Evolutionary conservation across 2,797 vertebrate species (phyloP).

Genomic region (Crenuchus spilurus): DNA sequence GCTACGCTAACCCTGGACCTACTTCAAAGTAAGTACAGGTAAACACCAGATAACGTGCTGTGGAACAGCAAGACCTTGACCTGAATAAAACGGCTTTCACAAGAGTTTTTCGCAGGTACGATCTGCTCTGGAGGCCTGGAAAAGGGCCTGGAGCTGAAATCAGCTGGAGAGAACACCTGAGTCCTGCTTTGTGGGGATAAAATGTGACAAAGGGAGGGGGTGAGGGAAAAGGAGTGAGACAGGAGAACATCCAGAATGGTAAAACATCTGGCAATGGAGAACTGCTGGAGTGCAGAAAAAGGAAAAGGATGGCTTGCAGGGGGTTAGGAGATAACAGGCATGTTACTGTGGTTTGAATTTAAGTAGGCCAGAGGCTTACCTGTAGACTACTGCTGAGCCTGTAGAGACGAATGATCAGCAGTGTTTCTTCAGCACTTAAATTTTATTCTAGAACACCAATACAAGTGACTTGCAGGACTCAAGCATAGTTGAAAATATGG

Average conservation of each 20-base stretch:
- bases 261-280: constrained; percentile 8
- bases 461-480: too few relatives aligned
- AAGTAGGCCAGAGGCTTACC: background rate
- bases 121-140: background rate
- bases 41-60: background rate
- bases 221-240: background rate
- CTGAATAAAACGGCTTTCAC: background rate
- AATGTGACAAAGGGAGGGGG: background rate
- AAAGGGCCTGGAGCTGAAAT: background rate
- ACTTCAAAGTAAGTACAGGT: constrained; percentile 24
- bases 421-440: background rate
- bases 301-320: background rate
- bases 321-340: too few relatives aligned
- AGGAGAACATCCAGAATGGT: background rate
- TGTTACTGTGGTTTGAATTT: background rate
- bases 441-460: too few relatives aligned
- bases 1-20: constrained; percentile 5
- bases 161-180: constrained; percentile 37
- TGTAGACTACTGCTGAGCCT: background rate
- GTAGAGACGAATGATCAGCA: background rate
- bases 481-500: too few relatives aligned
- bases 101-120: background rate
- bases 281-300: background rate
- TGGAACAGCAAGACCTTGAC: constrained; percentile 40
- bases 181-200: constrained; percentile 28